These are phyloP conservation scores for Platysteira castanea DNA, from an alignment of 2,113 vertebrate genomes.

Conservation along the genomic window DNA sequence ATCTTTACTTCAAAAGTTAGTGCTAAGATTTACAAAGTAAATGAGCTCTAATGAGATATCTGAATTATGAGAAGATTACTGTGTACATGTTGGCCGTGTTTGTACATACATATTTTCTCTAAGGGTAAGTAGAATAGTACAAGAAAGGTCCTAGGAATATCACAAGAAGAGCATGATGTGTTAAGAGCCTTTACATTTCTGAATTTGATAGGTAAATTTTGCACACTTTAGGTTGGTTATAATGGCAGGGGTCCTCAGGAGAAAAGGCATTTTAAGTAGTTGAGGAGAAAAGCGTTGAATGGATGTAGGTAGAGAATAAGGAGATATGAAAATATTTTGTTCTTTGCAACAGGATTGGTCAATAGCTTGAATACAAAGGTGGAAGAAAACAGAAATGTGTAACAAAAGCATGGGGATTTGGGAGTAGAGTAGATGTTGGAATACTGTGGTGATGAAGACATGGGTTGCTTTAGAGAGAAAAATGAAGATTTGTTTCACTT, in stretches of 20 bases:
- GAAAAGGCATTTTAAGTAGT: not conserved
- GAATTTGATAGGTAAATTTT: not conserved
- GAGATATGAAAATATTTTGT: not conserved
- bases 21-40: not conserved
- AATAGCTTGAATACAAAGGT: not conserved
- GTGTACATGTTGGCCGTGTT: not conserved
- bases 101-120: not conserved
- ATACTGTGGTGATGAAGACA: not conserved
- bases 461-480: not conserved
- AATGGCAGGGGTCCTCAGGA: not conserved
- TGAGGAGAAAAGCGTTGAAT: not conserved
- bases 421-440: not conserved
- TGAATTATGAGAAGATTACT: constrained; percentile 2
- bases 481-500: not conserved
- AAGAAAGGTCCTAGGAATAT: not conserved
- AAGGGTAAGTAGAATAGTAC: not conserved
- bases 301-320: not conserved
- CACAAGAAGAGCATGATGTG: not conserved
- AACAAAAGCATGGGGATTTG: not conserved
- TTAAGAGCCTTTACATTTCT: not conserved
- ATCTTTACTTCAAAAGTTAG: constrained; percentile 40
- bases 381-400: not conserved
- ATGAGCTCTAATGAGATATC: constrained; percentile 19
- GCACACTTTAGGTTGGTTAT: not conserved
- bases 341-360: not conserved